Evolutionary conservation across 2,113 vertebrate species (phyloP), one percentile per base, ranked within the genome.

Genomic region (Lanius collurio): DNA sequence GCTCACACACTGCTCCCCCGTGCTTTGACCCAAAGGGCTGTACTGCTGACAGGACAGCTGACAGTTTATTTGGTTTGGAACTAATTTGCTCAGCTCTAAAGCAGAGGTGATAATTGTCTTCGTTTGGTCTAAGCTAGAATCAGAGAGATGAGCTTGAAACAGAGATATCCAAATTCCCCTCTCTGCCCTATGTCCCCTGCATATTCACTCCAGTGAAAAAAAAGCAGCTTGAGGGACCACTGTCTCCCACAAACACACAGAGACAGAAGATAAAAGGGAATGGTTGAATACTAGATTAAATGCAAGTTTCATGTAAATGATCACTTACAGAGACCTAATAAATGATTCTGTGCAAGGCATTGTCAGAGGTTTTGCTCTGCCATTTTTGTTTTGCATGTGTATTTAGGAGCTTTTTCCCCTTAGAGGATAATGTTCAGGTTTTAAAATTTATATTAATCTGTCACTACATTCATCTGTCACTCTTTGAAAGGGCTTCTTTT

Each of bases 251-350:
- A 91, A 85, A 92, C n/a, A 70, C 60, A 63, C 0, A 1, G 49
- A 81, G 35, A 28, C 47, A 82, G 50, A 70, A 83, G 79, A 96
- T 94, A 68, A 95, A 95, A 95, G 41, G 17, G 35, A 91, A 93
- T 49, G 59, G 60, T 4, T 90, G 89, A 94, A 86, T 87, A 77
- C 57, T 33, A 85, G 75, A 93, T 76, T 79, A 97, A 94, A 97
- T 77, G 46, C 73, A 92, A 92, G 96, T 82, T 95, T 96, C 81
- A 88, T 70, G 52, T 71, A 95, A 97, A 94, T 74, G 69, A 91
- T 93, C 84, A 42, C 65, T 90, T 90, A 94, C 75, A 88, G 92
- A 85, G 74, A 89, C 57, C 81, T 95, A 94, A 95, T 92, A 90
- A 93, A 94, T 76, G 81, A 93, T 95, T 90, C 81, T 69, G 33